Base-by-base conservation (phyloP, 2,113 vertebrate genomes). In the Macrotis lagotis region DNA sequence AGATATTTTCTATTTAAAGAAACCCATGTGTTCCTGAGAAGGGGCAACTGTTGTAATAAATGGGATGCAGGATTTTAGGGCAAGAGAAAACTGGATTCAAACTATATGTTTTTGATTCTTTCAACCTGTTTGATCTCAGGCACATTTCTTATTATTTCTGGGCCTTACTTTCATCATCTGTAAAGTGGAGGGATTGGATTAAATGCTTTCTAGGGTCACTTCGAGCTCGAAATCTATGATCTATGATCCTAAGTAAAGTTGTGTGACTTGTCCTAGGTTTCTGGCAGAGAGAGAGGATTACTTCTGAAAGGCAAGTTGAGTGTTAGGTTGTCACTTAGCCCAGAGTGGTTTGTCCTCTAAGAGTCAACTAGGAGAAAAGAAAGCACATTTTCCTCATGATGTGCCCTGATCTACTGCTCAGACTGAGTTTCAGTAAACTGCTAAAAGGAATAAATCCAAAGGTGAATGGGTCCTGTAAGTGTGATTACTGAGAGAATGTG, bases 231-330 rank as follows among this genome's bases (percentile, higher is more conserved):
- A 44, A 83, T 24, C 37, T 83, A 22, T 25, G 66, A 31, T 55
- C 66, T 90, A 3, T 52, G 37, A 37, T 90, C 50, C 24, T 48
- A 47, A 88, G 50, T 90, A 49, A 50, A 90, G 50, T 90, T n/a
- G 89, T 50, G 25, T 94, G 92, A 88, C 92, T 95, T 28, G 92
- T 95, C 44, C 88, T 47, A 55, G 31, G 59, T 93, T 93, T n/a
- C 3, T 51, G 95, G n/a, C 50, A 94, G 51, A 97, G 88, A 97
- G 88, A 26, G 19, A 93, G 48, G 37, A 83, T 55, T 93, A 93
- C 12, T 8, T 89, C 31, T 74, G 31, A 74, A 83, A 93, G 88
- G 14, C 50, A 53, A 53, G 0, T 55, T 47, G 4, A 74, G 2
- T 92, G 52, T 25, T 48, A 2, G 93, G 55, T 25, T 53, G 51